phyloP scores from a whole-genome alignment of 2,113 vertebrate genomes.

The Geothlypis trichas region DNA sequence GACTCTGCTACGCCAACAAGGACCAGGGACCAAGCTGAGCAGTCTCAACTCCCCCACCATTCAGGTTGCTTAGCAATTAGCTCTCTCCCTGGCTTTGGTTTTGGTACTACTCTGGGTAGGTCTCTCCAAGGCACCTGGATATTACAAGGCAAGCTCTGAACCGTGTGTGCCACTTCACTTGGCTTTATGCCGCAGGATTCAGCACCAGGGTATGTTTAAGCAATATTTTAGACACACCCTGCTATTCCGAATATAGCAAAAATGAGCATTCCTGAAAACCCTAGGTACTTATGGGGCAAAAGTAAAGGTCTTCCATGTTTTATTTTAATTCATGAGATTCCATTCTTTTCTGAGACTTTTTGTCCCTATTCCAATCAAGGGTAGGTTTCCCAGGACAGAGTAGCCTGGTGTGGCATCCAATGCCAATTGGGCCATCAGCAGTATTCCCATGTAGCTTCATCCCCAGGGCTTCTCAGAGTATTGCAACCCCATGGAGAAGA shows the following conservation, averaged over 20 bases:
- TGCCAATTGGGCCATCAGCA: fast-evolving
- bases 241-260: neutral
- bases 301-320: neutral
- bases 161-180: neutral
- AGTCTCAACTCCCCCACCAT: neutral
- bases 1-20: neutral
- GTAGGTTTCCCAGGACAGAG: neutral
- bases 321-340: neutral
- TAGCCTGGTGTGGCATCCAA: neutral
- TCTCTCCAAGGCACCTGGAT: neutral
- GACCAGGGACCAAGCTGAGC: neutral
- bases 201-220: neutral
- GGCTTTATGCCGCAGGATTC: neutral
- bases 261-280: neutral
- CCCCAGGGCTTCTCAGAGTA: neutral
- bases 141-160: neutral
- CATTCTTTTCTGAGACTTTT: neutral
- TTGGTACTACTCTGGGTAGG: neutral
- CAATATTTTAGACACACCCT: neutral
- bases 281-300: neutral
- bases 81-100: neutral
- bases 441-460: neutral
- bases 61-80: neutral
- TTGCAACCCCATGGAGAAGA: neutral
- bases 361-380: neutral